Evolutionary conservation across 37 sponge, comb jelly and placozoan genomes (phyloP).

Genomic region (Chondrilla cf. caribensis): DNA sequence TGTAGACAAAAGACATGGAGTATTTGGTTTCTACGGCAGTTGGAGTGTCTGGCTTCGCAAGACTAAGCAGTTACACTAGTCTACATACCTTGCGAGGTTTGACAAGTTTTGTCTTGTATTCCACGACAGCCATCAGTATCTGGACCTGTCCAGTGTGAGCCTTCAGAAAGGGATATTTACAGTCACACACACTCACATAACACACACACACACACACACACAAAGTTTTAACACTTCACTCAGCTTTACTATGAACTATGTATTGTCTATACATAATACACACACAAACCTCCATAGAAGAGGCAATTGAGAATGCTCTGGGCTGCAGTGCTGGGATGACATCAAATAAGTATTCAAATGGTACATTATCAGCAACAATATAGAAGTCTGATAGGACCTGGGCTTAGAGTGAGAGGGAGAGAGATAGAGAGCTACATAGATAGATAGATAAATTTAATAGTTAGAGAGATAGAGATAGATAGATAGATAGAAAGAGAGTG

Average conservation of each 20-base stretch:
- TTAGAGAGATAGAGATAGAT: too few relatives aligned
- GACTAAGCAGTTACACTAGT: too few relatives aligned
- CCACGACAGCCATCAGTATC: slow-evolving; percentile 84
- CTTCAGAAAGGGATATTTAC: slow-evolving; percentile 11
- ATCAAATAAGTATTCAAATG: slow-evolving; percentile 85
- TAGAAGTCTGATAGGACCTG: slow-evolving; percentile 93
- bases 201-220: too few relatives aligned
- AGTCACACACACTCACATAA: too few relatives aligned
- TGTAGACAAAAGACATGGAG: too few relatives aligned
- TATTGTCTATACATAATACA: too few relatives aligned
- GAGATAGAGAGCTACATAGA: background rate
- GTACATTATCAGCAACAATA: slow-evolving; percentile 51
- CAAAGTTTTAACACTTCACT: too few relatives aligned
- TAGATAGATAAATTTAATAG: too few relatives aligned
- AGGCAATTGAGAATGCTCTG: slow-evolving; percentile 97
- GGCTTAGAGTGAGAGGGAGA: background rate
- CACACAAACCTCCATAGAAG: slow-evolving; percentile 54
- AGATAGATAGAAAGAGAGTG: too few relatives aligned
- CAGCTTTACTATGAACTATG: too few relatives aligned
- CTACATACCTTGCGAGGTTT: slow-evolving; percentile 69
- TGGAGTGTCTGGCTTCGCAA: too few relatives aligned
- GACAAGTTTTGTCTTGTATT: slow-evolving; percentile 78
- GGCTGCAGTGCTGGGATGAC: slow-evolving; percentile 88
- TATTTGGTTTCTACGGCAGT: too few relatives aligned
- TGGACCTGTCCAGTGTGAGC: slow-evolving; percentile 66